Conservation (phyloP, 2,888 invertebrate genomes). For the Criorhina ranunculi region DNA sequence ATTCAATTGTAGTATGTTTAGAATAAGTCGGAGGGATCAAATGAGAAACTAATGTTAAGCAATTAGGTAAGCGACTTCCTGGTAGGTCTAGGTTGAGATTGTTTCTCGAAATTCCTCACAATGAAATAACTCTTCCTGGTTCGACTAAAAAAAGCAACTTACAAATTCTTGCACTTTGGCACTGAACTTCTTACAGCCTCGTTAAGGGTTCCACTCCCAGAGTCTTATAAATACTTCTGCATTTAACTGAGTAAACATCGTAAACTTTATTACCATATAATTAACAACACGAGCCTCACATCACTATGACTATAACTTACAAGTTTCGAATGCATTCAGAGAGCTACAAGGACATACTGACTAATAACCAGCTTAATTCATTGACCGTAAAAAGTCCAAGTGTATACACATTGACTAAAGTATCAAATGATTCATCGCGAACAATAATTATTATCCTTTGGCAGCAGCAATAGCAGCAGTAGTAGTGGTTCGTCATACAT, state of each 20-base stretch:
- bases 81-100: no score
- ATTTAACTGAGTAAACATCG: constrained; percentile 32
- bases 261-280: constrained; percentile 49
- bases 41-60: no score
- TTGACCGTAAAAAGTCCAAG: constrained; percentile 65
- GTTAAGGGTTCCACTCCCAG: constrained; percentile 13
- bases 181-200: constrained; percentile 42
- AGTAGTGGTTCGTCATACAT: constrained; percentile 62
- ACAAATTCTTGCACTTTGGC: constrained; percentile 1
- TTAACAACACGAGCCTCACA: constrained; percentile 34
- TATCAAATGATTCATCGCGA: constrained; percentile 61
- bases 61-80: no score
- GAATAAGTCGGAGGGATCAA: no score
- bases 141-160: background rate
- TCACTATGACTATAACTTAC: constrained; percentile 26
- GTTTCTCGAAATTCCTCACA: no score
- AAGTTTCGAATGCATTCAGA: constrained; percentile 22
- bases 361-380: constrained; percentile 72
- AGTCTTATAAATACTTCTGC: constrained; percentile 29
- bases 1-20: no score
- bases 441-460: constrained; percentile 68
- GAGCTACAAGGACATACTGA: constrained; percentile 67
- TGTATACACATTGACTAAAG: constrained; percentile 53
- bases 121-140: background rate
- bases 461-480: constrained; percentile 39